Evolutionary conservation across 92 coral and sea anemone genomes (phyloP), one percentile per base, ranked within the genome.

Genomic region (Porites cylindrica): DNA sequence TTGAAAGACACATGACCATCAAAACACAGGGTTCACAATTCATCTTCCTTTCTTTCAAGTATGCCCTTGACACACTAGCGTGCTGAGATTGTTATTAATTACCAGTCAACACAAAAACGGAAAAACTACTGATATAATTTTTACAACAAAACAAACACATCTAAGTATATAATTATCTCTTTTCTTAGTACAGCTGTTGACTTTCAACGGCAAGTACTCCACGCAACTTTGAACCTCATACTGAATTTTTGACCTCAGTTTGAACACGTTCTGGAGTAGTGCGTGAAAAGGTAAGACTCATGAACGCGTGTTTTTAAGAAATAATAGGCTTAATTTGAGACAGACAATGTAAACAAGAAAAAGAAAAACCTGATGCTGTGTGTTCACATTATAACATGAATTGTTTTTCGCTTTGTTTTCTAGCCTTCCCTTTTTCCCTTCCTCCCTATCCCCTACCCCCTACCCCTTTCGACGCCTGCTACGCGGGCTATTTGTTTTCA

Each of bases 51-150:
- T 72, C 18, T 51, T 72, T 72, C 53, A 10, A 70, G 53, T 13
- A 43, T 19, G 38, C 52, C 53, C 60, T 72, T 5, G 19, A 72
- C 59, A n/a, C 60, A 10, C 65, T 75, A 75, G 64, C 78, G 53
- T 52, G 78, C 78, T 75, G 64, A 51, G 78, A 52, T 62, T 60
- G 47, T 10, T 75, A 75, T 53, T 75, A 52, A 75, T 75, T 63
- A 75, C 29, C 24, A 21, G 18, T 8, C n/a, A 72, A 53, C 6
- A 14, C 54, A 53, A 29, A 52, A 23, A 16, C 29, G 38, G 78
- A 21, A 75, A 75, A 75, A 75, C 16, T 12, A 8, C 16, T 38
- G 6, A 38, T 38, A 4, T 38, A 17, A 24, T 23, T 75, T 75
- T 4, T 56, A 8, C 16, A 75, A 75, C 64, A 53, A 75, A 75